Conservation (phyloP, 2,888 invertebrate genomes). For the Ophion costatus region DNA sequence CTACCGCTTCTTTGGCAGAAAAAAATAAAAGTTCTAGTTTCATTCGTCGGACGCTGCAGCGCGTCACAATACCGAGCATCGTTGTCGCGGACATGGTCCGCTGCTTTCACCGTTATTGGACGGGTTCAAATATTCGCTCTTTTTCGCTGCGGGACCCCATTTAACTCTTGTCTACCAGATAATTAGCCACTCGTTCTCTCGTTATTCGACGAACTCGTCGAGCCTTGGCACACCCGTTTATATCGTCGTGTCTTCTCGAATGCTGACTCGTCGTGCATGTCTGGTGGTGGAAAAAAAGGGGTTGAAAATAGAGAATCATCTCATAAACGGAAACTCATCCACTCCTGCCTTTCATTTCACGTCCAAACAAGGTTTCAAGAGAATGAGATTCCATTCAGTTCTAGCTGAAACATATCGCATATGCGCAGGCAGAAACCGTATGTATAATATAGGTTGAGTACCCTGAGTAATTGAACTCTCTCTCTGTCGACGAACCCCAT, state of each 20-base stretch:
- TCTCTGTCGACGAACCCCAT: conserved; percentile 12
- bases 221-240: conserved; percentile 37
- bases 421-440: conserved; percentile 10
- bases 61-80: conserved; percentile 25
- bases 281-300: conserved; percentile 9
- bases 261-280: conserved; percentile 31
- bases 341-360: conserved; percentile 66
- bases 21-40: conserved; percentile 50
- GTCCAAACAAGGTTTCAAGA: conserved; percentile 73
- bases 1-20: conserved; percentile 22
- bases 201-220: conserved; percentile 58
- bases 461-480: conserved; percentile 45
- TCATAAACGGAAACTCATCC: conserved; percentile 55
- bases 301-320: conserved; percentile 18
- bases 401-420: conserved; percentile 25
- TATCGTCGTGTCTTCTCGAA: conserved; percentile 52
- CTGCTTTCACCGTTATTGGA: conserved; percentile 52
- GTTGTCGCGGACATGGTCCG: conserved; percentile 14
- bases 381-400: conserved; percentile 36
- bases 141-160: conserved; percentile 52
- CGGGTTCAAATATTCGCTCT: conserved; percentile 50
- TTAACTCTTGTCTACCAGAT: conserved; percentile 54
- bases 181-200: conserved; percentile 52
- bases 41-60: conserved; percentile 52
- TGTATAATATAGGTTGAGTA: conserved; percentile 31